Evolutionary conservation across 2,113 vertebrate genomes (phyloP).

Genomic region (Lanius collurio): DNA sequence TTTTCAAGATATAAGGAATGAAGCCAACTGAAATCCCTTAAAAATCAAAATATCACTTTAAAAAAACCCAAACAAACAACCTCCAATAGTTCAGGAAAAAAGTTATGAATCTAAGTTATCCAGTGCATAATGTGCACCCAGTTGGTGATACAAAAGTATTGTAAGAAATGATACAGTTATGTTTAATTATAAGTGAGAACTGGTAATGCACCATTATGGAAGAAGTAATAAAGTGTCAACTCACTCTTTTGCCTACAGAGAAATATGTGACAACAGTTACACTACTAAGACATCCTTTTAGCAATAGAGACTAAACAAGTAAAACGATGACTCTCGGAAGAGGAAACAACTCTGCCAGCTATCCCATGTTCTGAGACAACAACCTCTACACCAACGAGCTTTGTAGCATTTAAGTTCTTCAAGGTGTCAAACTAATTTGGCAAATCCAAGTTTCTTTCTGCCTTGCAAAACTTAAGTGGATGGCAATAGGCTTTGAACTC

Average conservation of each 20-base stretch:
- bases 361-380: neutral
- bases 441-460: neutral
- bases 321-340: neutral
- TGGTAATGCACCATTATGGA: neutral
- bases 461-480: neutral
- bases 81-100: neutral
- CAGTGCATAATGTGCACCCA: neutral
- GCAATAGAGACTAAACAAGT: neutral
- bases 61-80: neutral
- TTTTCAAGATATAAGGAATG: neutral
- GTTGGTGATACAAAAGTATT: neutral
- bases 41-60: neutral
- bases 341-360: neutral
- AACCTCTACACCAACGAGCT: neutral
- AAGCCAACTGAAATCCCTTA: neutral
- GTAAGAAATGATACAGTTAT: neutral
- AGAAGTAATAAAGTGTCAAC: neutral
- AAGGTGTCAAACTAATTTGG: neutral
- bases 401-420: neutral
- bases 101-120: neutral
- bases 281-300: neutral
- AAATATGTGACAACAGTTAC: neutral
- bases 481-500: fast-evolving
- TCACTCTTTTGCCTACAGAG: neutral
- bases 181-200: neutral